Conservation (phyloP, 2,888 invertebrate genomes). For the Agrotis ipsilon region DNA sequence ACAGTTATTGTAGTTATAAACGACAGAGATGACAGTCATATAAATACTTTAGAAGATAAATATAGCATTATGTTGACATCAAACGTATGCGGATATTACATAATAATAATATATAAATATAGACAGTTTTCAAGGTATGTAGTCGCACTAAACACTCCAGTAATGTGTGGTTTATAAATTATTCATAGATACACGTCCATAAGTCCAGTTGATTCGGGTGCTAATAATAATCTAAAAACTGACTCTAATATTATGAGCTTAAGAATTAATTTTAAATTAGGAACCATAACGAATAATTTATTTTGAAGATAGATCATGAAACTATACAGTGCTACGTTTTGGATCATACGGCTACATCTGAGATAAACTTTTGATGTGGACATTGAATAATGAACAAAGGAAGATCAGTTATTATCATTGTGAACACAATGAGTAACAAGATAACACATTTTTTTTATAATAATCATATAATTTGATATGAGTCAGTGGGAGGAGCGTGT, state of each 20-base stretch:
- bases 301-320: background rate
- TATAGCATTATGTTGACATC: constrained; percentile 36
- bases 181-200: constrained; percentile 57
- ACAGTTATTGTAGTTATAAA: constrained; percentile 30
- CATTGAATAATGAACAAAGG: background rate
- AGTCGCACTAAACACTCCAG: constrained; percentile 49
- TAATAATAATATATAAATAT: constrained; percentile 50
- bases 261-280: background rate
- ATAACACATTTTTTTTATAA: background rate
- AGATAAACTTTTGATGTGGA: background rate
- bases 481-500: no score
- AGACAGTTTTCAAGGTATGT: constrained; percentile 45
- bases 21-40: constrained; percentile 41
- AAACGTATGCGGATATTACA: constrained; percentile 44
- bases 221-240: constrained; percentile 48
- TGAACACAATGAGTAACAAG: constrained; percentile 1
- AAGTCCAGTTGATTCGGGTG: constrained; percentile 61
- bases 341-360: background rate
- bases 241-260: constrained; percentile 44
- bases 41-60: constrained; percentile 50
- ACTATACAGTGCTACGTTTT: background rate
- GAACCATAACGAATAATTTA: background rate
- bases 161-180: constrained; percentile 42
- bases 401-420: background rate
- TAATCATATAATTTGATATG: constrained; percentile 1